Percentiles rank a stretch among this genome's conserved stretches.
These are phyloP conservation scores for Pseudachorutes palmiensis DNA, from an alignment of 1,140 invertebrate genomes.

Conservation along the genomic window DNA sequence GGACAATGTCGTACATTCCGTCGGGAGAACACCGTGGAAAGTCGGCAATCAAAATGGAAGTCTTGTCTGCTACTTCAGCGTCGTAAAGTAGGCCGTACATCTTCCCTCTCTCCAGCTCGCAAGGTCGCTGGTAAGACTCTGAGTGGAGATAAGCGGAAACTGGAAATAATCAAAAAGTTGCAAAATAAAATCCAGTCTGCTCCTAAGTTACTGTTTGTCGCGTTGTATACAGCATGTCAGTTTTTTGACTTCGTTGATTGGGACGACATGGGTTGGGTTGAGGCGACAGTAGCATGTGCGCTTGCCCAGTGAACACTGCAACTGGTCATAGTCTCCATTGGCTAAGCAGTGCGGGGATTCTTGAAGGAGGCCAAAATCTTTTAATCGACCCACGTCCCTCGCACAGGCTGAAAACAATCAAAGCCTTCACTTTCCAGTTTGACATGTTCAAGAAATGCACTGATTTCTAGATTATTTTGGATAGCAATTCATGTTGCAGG, in stretches of 20 bases:
- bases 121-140: conserved; percentile 13
- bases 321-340: conserved; percentile 36
- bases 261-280: conserved; percentile 4
- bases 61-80: conserved; percentile 6
- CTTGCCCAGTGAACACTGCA: conserved; percentile 24
- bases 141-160: background rate
- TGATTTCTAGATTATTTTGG: background rate
- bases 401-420: conserved; percentile 16
- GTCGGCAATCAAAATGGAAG: conserved; percentile 16
- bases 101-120: conserved; percentile 23
- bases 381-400: conserved; percentile 22
- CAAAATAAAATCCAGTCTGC: background rate
- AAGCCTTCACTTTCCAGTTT: background rate
- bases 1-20: conserved; percentile 14
- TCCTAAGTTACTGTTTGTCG: background rate
- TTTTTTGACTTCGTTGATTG: conserved; percentile 13
- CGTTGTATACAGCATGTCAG: conserved; percentile 26
- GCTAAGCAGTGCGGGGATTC: conserved; percentile 27
- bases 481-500: background rate
- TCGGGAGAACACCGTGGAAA: conserved; percentile 20
- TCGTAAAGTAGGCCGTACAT: conserved; percentile 18
- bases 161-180: background rate
- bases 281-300: conserved; percentile 23
- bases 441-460: background rate
- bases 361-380: conserved; percentile 21